Base-by-base conservation (phyloP, 2,888 invertebrate species). In the Tigriopus californicus region DNA sequence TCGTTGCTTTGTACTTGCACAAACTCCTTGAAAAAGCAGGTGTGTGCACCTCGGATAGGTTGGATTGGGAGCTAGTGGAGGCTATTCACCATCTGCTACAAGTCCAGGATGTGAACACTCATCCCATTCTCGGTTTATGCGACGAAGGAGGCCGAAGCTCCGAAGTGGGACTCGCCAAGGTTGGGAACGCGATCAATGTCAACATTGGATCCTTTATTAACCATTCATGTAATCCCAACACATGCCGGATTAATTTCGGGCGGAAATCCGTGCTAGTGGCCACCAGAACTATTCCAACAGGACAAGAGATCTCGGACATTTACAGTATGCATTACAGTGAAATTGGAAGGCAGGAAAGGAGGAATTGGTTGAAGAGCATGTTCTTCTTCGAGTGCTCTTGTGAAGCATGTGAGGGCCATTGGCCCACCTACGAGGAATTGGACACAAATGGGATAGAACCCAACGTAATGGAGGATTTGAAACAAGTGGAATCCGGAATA, bases 261-360 rank as follows among this genome's bases (percentile, higher is more conserved):
- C 33, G 33, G 8, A 33, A 33, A 5, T 33, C 33, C 3, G 33
- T 33, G 33, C 8, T 33, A 8, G 33, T 56, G 20, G 56, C 56
- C 11, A 56, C 56, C 13, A 18, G 56, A 42, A 15, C 4, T n/a
- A 56, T 56, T 24, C n/a, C 13, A 1, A 18, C 15, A 44, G 56
- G 56, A 8, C n/a, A 42, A 56, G 56, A 56, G 24, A 56, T 56
- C 24, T n/a, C 25, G n/a, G 56, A 56, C n/a, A 46, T 44, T 13
- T 56, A 56, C 5, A 46, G 46, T 11, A 46, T 18, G 12, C 20
- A 22, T 22, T 56, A 46, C 24, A 18, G 22, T 6, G 44, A 56
- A 46, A 15, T 41, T 22, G 25, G 25, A 44, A n/a, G 44, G 44
- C n/a, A 42, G 6, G 56, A 56, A 13, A n/a, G 56, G 11, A 6